Conservation (phyloP, 2,113 vertebrate species). For the Crotalus helleri region DNA sequence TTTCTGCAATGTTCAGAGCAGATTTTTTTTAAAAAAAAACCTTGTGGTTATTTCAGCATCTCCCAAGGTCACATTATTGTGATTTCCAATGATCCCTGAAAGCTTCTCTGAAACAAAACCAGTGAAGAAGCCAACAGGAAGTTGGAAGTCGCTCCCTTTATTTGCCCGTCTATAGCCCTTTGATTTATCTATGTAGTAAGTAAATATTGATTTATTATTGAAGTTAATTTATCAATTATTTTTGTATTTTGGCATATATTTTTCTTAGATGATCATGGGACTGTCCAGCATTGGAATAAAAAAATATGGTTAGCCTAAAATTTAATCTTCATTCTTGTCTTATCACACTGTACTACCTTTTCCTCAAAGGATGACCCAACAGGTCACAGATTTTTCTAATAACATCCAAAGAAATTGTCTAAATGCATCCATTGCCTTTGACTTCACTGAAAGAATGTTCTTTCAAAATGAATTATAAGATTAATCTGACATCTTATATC, state of each 20-base stretch:
- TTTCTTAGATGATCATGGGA: background rate
- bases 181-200: background rate
- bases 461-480: constrained; percentile 16
- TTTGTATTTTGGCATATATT: background rate
- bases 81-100: background rate
- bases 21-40: background rate
- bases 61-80: background rate
- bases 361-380: no score
- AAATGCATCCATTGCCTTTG: background rate
- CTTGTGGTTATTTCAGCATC: background rate
- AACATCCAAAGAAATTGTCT: background rate
- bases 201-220: background rate
- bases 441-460: background rate
- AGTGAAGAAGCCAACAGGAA: background rate
- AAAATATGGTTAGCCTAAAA: background rate
- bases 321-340: background rate
- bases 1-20: background rate
- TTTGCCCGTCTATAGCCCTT: background rate
- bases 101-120: background rate
- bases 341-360: background rate
- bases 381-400: background rate
- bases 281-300: background rate
- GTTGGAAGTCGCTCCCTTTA: background rate
- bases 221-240: background rate
- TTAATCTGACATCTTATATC: constrained; percentile 34